Base-by-base conservation (phyloP, 2,888 invertebrate species). In the Diarsia dahlii region DNA sequence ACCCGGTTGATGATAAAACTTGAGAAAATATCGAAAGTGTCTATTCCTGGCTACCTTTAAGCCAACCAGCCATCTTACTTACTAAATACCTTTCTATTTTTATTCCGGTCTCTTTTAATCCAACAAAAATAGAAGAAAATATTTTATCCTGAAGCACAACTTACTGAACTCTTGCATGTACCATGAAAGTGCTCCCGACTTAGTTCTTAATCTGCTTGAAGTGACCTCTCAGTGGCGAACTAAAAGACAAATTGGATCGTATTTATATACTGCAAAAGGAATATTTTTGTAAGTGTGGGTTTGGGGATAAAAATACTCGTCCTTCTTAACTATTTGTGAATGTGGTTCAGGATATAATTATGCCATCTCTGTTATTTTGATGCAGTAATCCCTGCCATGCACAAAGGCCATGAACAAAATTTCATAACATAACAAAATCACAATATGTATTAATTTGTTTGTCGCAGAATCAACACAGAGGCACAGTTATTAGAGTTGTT, bases 171-270 rank as follows among this genome's bases (percentile, higher is more conserved):
- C 48, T n/a, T 65, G 58, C 39, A n/a, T 74, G 28, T 74, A n/a
- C n/a, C 56, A 20, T n/a, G 15, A 50, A 80, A 80, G 80, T 74
- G 58, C 48, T 45, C 15, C 20, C 58, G 20, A 64, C 67, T 80
- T 60, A 68, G 63, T 58, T 67, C 56, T 54, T 67, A 77, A 81
- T 77, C 70, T 34, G 15, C 45, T 70, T 70, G 50, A 62, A 63
- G 58, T 46, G 46, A 52, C 62, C 46, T 58, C 28, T 69, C 2
- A 69, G 60, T 28, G 28, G 48, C 9, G 34, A 60, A 34, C 39
- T 15, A 15, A 50, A 34, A 65, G 46, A 73, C 50, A 56, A 66
- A 62, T 69, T 18, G 28, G 39, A 65, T 34, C 60, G 13, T 69
- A 76, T 76, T 75, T 80, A 65, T 50, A 75, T 58, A 8, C 46